These are phyloP conservation scores for Trachurus trachurus DNA, from an alignment of 2,797 vertebrate genomes.

Conservation along the genomic window DNA sequence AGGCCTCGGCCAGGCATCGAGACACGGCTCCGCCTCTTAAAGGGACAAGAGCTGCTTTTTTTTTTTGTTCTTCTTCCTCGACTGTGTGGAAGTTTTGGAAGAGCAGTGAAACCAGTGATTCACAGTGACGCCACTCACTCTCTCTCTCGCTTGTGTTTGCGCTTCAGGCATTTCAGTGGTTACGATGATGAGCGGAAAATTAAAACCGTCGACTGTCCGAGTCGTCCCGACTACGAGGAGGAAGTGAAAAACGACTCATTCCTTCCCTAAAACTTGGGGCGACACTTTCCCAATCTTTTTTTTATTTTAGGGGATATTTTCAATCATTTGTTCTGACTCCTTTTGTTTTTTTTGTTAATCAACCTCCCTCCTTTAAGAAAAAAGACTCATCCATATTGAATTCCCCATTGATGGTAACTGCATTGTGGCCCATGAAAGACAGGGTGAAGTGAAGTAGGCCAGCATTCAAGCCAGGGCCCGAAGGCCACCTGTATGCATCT, in stretches of 20 bases:
- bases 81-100: slow-evolving; percentile 37
- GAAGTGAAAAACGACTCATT: slow-evolving; percentile 12
- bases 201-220: neutral
- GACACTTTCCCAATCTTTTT: neutral
- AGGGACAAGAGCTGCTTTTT: slow-evolving; percentile 49
- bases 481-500: slow-evolving; percentile 78
- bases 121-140: slow-evolving; percentile 24
- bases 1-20: slow-evolving; percentile 77
- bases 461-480: slow-evolving; percentile 41
- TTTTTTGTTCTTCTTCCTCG: neutral
- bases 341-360: neutral
- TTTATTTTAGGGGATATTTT: neutral
- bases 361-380: neutral
- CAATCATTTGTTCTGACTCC: slow-evolving; percentile 7
- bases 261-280: neutral
- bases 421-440: slow-evolving; percentile 55
- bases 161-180: slow-evolving; percentile 10
- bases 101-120: slow-evolving; percentile 56
- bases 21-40: slow-evolving; percentile 74
- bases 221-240: slow-evolving; percentile 7
- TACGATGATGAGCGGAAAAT: slow-evolving; percentile 11
- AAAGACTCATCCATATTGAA: slow-evolving; percentile 43
- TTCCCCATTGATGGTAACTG: slow-evolving; percentile 31
- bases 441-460: slow-evolving; percentile 58
- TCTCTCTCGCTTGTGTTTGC: neutral